Percentiles rank a stretch among this genome's conserved stretches.
These are phyloP conservation scores for Gymnodraco acuticeps DNA, from an alignment of 2,797 vertebrate genomes.

Conservation along the genomic window DNA sequence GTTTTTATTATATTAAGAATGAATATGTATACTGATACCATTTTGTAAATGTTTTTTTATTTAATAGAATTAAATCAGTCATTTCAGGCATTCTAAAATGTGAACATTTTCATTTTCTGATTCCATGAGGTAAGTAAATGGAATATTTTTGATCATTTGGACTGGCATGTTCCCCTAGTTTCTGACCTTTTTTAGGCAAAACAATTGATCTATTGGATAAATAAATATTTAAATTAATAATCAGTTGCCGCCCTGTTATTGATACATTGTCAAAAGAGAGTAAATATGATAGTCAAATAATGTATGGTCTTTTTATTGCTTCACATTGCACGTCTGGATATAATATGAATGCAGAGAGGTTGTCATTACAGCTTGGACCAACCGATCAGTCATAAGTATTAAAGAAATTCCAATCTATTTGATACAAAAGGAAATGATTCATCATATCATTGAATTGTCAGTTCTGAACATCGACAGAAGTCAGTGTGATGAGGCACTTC, in stretches of 20 bases:
- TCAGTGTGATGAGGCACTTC: constrained; percentile 60
- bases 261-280: background rate
- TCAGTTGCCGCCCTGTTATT: background rate
- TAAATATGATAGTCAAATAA: background rate
- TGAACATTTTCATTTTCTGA: background rate
- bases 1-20: constrained; percentile 7
- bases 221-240: rapidly evolving
- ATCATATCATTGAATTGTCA: constrained; percentile 36
- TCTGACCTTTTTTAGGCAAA: constrained; percentile 3
- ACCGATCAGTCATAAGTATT: background rate
- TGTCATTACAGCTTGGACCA: background rate
- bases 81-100: too few species aligned
- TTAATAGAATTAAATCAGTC: background rate
- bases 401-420: background rate
- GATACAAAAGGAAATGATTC: constrained; percentile 9
- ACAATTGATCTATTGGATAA: background rate
- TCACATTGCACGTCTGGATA: background rate
- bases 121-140: background rate
- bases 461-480: constrained; percentile 47
- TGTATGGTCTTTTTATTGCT: background rate
- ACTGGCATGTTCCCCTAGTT: background rate
- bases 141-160: background rate
- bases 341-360: background rate
- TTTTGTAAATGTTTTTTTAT: constrained; percentile 17
- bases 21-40: constrained; percentile 19